These are phyloP conservation scores for Spongilla lacustris DNA, from an alignment of 37 sponge, comb jelly and placozoan species.

Conservation along the genomic window DNA sequence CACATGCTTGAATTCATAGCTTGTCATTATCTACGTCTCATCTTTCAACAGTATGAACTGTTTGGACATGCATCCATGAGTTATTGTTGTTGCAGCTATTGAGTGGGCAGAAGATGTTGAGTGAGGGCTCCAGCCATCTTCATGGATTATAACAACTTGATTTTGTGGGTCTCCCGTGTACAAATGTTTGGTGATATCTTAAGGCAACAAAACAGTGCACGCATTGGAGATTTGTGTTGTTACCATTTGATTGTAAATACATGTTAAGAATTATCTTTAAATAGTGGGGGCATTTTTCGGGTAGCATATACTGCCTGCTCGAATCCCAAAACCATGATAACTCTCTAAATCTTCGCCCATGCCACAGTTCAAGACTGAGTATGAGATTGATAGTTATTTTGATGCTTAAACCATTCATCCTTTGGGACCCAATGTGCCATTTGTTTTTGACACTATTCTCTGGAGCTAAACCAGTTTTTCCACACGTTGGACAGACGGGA, in stretches of 20 bases:
- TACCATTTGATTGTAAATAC: too few species aligned
- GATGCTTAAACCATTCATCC: neutral
- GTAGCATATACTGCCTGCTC: neutral
- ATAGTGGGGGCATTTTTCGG: neutral
- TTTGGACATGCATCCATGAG: constrained; percentile 16
- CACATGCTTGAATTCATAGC: neutral
- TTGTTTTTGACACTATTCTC: neutral
- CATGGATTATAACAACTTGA: constrained; percentile 19
- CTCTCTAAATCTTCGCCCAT: neutral
- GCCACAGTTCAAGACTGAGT: constrained; percentile 7
- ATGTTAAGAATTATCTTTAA: neutral
- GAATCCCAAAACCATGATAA: constrained; percentile 26
- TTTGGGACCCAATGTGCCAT: constrained; percentile 7
- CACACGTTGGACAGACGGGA: neutral
- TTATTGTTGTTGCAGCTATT: constrained; percentile 23
- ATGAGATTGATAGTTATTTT: neutral
- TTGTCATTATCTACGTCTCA: neutral
- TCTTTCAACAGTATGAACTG: too few species aligned
- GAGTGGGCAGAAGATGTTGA: constrained; percentile 20
- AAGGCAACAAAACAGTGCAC: neutral
- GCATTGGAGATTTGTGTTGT: neutral
- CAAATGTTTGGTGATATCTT: too few species aligned
- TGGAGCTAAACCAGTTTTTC: neutral
- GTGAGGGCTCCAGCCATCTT: constrained; percentile 21
- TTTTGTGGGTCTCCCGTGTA: constrained; percentile 15